Evolutionary conservation across 2,797 vertebrate species (phyloP).

Genomic region (Phrynocephalus forsythii): DNA sequence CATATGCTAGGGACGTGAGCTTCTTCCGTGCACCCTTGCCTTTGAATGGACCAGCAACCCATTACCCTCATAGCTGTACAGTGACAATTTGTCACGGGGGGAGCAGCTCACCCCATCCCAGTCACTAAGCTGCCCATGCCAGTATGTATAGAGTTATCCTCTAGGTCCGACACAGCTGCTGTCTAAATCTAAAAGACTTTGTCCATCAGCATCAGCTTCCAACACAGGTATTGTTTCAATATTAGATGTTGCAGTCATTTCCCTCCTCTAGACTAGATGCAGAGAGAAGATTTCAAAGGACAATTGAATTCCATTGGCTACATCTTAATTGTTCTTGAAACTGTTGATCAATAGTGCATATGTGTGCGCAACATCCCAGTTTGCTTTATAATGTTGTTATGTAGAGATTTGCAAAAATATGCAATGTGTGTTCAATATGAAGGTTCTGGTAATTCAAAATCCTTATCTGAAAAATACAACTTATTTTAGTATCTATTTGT

Average conservation of each 20-base stretch:
- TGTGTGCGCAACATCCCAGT: not conserved
- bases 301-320: not conserved
- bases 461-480: not conserved
- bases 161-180: not conserved
- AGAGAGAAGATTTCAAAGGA: not conserved
- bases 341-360: not conserved
- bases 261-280: not conserved
- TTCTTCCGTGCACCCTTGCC: not conserved
- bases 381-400: not conserved
- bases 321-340: conserved; percentile 9
- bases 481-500: conserved; percentile 1
- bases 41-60: not conserved
- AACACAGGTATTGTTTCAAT: not conserved
- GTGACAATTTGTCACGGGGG: too few relatives aligned
- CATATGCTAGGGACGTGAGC: not conserved
- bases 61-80: too few relatives aligned
- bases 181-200: not conserved
- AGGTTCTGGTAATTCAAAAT: not conserved
- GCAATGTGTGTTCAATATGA: not conserved
- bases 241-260: not conserved
- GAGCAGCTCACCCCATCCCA: too few relatives aligned
- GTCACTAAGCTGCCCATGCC: too few relatives aligned
- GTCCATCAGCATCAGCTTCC: not conserved
- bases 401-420: not conserved
- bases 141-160: not conserved